A percentile compares a stretch with the other conserved stretches of the same genome.
These are phyloP conservation scores for Megaceryle torquata DNA, from an alignment of 2,113 vertebrate genomes.

Conservation along the genomic window DNA sequence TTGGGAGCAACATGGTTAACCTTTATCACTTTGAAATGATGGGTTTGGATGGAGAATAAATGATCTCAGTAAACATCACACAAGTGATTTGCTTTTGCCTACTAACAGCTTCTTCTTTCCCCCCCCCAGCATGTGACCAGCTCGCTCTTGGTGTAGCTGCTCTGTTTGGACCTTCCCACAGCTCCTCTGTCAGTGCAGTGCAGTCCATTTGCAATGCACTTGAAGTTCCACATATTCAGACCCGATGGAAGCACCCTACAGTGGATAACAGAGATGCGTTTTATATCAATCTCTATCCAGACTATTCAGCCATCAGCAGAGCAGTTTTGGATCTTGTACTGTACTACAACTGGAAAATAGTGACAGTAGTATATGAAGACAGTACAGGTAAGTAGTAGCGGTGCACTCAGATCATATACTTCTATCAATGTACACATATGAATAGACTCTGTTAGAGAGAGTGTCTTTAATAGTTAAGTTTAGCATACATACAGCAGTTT, in stretches of 20 bases:
- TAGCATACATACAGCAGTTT: neutral
- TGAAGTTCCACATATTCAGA: constrained; percentile 98
- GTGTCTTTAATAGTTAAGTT: neutral
- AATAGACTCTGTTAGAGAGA: neutral
- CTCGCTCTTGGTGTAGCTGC: constrained; percentile 93
- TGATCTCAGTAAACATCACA: too few species aligned
- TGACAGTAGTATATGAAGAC: constrained; percentile 97
- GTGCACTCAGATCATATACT: neutral
- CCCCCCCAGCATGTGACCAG: constrained; percentile 89
- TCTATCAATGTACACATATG: too few species aligned
- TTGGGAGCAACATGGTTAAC: fast-evolving
- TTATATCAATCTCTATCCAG: constrained; percentile 96
- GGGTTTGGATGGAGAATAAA: neutral
- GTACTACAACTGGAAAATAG: constrained; percentile 92
- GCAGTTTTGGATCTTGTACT: constrained; percentile 93
- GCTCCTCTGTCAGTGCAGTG: constrained; percentile 93
- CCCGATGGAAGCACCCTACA: constrained; percentile 93
- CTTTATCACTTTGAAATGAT: fast-evolving
- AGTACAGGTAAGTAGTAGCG: constrained; percentile 84
- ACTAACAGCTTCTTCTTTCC: neutral
- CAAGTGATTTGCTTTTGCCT: too few species aligned
- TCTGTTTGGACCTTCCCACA: constrained; percentile 93
- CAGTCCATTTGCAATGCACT: constrained; percentile 98
- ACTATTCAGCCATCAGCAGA: constrained; percentile 92
- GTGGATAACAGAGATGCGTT: constrained; percentile 93